A percentile compares a stretch with the other conserved stretches of the same genome.
Conservation (phyloP, 2,888 invertebrate genomes). For the Ditylenchus weischeri region DNA sequence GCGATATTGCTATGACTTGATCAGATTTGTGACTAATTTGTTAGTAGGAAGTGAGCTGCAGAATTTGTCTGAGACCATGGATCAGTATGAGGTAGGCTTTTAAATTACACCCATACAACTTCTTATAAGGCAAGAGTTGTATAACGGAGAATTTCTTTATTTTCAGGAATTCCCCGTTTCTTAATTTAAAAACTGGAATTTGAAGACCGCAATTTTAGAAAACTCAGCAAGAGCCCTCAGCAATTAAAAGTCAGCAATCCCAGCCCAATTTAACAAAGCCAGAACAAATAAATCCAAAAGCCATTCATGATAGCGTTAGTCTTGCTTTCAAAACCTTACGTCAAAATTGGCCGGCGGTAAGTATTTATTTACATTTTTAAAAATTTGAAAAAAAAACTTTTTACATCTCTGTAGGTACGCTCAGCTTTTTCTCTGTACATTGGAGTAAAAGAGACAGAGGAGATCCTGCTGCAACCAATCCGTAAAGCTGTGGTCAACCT, state of each 20-base stretch:
- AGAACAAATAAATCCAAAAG: constrained; percentile 25
- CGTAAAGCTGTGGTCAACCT: constrained; percentile 79
- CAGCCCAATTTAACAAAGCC: constrained; percentile 22
- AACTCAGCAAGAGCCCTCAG: constrained; percentile 14
- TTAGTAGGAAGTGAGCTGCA: constrained; percentile 22
- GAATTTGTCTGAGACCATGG: neutral
- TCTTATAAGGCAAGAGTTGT: too few relatives aligned
- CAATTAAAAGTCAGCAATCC: constrained; percentile 7
- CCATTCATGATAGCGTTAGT: constrained; percentile 30
- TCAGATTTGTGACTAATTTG: constrained; percentile 41
- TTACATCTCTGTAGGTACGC: constrained; percentile 39
- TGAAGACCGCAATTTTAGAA: too few relatives aligned
- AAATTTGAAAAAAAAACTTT: neutral
- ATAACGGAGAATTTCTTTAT: too few relatives aligned
- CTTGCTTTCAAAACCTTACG: constrained; percentile 35
- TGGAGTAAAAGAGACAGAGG: constrained; percentile 92
- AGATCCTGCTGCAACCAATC: constrained; percentile 89
- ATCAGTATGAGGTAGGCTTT: constrained; percentile 6
- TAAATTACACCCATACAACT: too few relatives aligned
- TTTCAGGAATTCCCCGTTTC: too few relatives aligned
- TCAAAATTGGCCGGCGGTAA: constrained; percentile 39
- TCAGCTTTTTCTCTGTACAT: constrained; percentile 89
- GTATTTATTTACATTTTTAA: neutral
- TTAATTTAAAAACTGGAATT: too few relatives aligned
- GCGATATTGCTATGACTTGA: constrained; percentile 59